Percentiles rank a stretch among this genome's conserved stretches.
Evolutionary conservation across 2,888 invertebrate genomes (phyloP).

Genomic region (Cantharis rustica): DNA sequence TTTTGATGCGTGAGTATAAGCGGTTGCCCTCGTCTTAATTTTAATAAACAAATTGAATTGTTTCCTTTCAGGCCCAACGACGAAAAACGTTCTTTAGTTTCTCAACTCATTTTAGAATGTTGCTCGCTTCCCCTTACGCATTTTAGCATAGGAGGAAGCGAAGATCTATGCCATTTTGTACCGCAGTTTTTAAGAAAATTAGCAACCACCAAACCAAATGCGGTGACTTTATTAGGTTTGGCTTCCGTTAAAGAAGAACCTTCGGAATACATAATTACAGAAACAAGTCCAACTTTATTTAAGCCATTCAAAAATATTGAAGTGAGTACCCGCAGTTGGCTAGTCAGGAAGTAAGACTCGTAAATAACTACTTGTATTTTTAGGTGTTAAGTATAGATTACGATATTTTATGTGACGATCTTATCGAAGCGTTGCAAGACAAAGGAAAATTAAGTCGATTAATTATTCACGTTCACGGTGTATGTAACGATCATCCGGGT

Average conservation of each 20-base stretch:
- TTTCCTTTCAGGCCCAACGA: not conserved
- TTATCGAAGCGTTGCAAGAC: slow-evolving; percentile 51
- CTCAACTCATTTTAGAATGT: slow-evolving; percentile 30
- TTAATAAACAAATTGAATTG: not conserved
- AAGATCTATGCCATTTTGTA: slow-evolving; percentile 49
- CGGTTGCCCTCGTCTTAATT: not conserved
- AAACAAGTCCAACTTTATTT: slow-evolving; percentile 63
- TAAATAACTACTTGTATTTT: slow-evolving; percentile 13
- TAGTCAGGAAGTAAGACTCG: not conserved
- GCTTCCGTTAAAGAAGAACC: slow-evolving; percentile 77
- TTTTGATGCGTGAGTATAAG: slow-evolving; percentile 34
- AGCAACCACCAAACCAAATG: slow-evolving; percentile 57
- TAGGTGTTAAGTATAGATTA: slow-evolving; percentile 63
- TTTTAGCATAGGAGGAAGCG: slow-evolving; percentile 54
- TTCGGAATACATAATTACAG: slow-evolving; percentile 64
- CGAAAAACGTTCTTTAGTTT: not conserved
- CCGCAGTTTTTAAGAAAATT: slow-evolving; percentile 46
- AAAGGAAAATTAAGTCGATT: slow-evolving; percentile 61
- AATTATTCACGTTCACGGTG: slow-evolving; percentile 71
- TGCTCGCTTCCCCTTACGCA: slow-evolving; percentile 45
- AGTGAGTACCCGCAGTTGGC: slow-evolving; percentile 46
- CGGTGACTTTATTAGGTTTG: slow-evolving; percentile 67
- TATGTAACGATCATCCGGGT: slow-evolving; percentile 65
- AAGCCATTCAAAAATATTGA: slow-evolving; percentile 64
- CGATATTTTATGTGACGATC: slow-evolving; percentile 59